Conservation (phyloP, 1,140 invertebrate genomes). For the Eciton burchellii region DNA sequence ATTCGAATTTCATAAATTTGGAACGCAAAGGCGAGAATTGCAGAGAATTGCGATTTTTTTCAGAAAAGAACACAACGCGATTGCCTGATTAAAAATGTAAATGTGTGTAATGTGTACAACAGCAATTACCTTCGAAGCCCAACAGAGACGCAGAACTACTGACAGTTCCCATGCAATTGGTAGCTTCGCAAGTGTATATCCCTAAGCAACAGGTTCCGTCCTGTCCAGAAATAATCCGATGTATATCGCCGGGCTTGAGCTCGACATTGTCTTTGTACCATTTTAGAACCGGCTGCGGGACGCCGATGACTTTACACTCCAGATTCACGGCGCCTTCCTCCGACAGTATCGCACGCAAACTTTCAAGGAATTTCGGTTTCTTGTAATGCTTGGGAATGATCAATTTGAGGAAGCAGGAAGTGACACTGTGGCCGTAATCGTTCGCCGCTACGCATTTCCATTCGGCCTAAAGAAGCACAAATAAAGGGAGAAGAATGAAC, state of each 20-base stretch:
- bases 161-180: slow-evolving; percentile 96
- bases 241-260: slow-evolving; percentile 95
- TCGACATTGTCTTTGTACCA: slow-evolving; percentile 97
- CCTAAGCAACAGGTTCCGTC: slow-evolving; percentile 96
- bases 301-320: slow-evolving; percentile 97
- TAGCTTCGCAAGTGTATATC: slow-evolving; percentile 96
- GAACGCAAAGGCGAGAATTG: background rate
- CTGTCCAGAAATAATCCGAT: slow-evolving; percentile 94
- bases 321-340: slow-evolving; percentile 95
- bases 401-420: slow-evolving; percentile 93
- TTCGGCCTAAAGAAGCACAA: slow-evolving; percentile 87
- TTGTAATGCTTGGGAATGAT: slow-evolving; percentile 95
- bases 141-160: slow-evolving; percentile 94
- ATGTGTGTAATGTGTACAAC: background rate
- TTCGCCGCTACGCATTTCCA: slow-evolving; percentile 96
- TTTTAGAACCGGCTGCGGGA: slow-evolving; percentile 93
- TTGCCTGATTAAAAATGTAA: background rate
- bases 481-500: too few species aligned
- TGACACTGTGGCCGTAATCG: slow-evolving; percentile 94
- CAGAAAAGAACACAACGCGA: background rate
- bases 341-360: slow-evolving; percentile 92
- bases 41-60: background rate
- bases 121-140: slow-evolving; percentile 91
- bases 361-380: slow-evolving; percentile 94
- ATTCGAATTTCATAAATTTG: background rate